Percentiles rank a stretch among this genome's conserved stretches.
phyloP scores from a whole-genome alignment of 35 echinoderm and acorn worm genomes.

The Ophiothrix spiculata region DNA sequence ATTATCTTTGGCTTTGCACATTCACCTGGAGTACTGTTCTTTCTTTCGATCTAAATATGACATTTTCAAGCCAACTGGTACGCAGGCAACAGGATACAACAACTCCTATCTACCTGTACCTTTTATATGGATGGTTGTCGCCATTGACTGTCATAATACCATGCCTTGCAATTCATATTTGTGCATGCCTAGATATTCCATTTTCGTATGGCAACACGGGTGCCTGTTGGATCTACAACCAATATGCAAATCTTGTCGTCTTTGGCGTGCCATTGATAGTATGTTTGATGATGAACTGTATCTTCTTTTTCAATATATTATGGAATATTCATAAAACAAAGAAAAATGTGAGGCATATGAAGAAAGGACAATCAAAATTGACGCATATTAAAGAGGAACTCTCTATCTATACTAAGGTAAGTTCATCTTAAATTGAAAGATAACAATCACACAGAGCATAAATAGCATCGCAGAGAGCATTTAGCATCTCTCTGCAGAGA shows the following conservation, averaged over 20 bases:
- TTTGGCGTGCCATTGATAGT: slow-evolving; percentile 12
- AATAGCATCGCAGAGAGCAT: too few relatives aligned
- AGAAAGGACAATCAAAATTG: neutral
- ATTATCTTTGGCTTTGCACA: slow-evolving; percentile 25
- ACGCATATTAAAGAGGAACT: slow-evolving; percentile 5
- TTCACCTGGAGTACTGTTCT: slow-evolving; percentile 25
- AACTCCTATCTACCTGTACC: neutral
- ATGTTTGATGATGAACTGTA: neutral
- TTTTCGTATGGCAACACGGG: neutral
- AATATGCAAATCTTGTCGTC: neutral
- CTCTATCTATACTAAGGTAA: slow-evolving; percentile 20
- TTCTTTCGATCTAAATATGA: slow-evolving; percentile 14
- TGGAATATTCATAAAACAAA: slow-evolving; percentile 15
- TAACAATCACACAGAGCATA: too few relatives aligned
- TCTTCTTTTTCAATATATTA: slow-evolving; percentile 2
- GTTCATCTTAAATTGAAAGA: too few relatives aligned
- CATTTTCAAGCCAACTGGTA: neutral
- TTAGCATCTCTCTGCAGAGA: too few relatives aligned
- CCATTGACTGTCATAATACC: neutral
- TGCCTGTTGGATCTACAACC: slow-evolving; percentile 28
- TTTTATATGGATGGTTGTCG: neutral
- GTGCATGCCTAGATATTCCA: slow-evolving; percentile 10
- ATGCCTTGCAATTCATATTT: slow-evolving; percentile 11
- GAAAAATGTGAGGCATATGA: neutral
- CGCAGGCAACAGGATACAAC: neutral